Percentiles rank a stretch among this genome's conserved stretches.
Conservation (phyloP, 1,140 invertebrate species). For the Anthonomus grandis region DNA sequence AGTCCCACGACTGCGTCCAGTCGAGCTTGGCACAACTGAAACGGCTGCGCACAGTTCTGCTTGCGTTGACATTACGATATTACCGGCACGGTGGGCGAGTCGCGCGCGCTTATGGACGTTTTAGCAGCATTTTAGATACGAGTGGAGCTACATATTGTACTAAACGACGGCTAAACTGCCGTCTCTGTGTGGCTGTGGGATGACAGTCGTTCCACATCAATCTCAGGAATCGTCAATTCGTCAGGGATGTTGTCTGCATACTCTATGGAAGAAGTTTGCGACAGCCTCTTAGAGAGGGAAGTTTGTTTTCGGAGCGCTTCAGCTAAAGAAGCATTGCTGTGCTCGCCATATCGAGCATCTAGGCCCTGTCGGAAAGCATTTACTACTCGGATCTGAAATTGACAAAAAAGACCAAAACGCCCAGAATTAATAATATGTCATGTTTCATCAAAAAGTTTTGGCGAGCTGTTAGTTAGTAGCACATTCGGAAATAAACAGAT, state of each 20-base stretch:
- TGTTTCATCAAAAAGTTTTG: conserved; percentile 39
- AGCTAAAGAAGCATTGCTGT: conserved; percentile 82
- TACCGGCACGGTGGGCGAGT: conserved; percentile 1
- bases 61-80: background rate
- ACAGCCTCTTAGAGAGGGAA: conserved; percentile 83
- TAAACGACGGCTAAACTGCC: conserved; percentile 67
- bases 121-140: conserved; percentile 21
- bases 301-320: conserved; percentile 89
- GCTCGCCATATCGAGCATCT: conserved; percentile 90
- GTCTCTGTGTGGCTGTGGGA: conserved; percentile 91
- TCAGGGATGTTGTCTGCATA: conserved; percentile 85
- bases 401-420: conserved; percentile 50
- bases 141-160: conserved; percentile 19
- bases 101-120: conserved; percentile 14
- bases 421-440: conserved; percentile 49
- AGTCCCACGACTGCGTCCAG: conserved; percentile 13
- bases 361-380: conserved; percentile 98
- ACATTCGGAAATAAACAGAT: conserved; percentile 46
- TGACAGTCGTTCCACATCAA: conserved; percentile 85
- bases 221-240: conserved; percentile 82
- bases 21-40: background rate
- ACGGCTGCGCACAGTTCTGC: conserved; percentile 4
- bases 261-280: conserved; percentile 87
- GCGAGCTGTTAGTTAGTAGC: conserved; percentile 46
- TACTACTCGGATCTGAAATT: conserved; percentile 95